These are phyloP conservation scores for Herpailurus yagouaroundi DNA, from an alignment of 2,113 vertebrate species.

Conservation along the genomic window DNA sequence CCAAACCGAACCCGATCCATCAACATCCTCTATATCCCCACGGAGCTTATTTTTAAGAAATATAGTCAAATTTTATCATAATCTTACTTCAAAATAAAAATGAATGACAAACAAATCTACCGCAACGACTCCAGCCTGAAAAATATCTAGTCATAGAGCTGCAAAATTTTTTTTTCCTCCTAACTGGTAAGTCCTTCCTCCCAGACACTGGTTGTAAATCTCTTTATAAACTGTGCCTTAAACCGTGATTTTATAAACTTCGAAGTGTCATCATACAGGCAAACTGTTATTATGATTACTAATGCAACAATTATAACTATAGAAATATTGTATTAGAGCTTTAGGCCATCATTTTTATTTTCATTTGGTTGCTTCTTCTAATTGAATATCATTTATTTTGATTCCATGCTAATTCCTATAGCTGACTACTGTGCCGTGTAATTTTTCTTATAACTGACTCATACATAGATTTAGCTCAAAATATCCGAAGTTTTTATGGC, in stretches of 20 bases:
- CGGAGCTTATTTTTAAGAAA: background rate
- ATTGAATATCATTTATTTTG: background rate
- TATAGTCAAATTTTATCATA: background rate
- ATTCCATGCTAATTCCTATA: background rate
- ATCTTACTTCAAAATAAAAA: slow-evolving; percentile 38
- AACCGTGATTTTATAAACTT: background rate
- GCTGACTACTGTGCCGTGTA: background rate
- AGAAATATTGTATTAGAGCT: slow-evolving; percentile 3
- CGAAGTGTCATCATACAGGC: background rate
- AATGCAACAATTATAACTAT: background rate
- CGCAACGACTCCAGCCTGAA: background rate
- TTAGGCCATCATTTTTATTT: slow-evolving; percentile 10
- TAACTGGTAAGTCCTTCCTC: background rate
- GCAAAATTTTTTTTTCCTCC: background rate
- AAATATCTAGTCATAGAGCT: background rate
- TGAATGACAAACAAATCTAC: slow-evolving; percentile 27
- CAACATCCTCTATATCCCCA: background rate
- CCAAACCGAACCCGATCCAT: background rate
- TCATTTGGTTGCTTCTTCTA: slow-evolving; percentile 46
- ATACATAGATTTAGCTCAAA: background rate
- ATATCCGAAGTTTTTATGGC: background rate
- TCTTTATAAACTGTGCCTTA: background rate
- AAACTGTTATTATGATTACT: background rate
- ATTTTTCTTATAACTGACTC: slow-evolving; percentile 21
- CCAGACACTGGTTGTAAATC: background rate